Evolutionary conservation across 2,888 invertebrate species (phyloP).

Genomic region (Chrysolina americana): DNA sequence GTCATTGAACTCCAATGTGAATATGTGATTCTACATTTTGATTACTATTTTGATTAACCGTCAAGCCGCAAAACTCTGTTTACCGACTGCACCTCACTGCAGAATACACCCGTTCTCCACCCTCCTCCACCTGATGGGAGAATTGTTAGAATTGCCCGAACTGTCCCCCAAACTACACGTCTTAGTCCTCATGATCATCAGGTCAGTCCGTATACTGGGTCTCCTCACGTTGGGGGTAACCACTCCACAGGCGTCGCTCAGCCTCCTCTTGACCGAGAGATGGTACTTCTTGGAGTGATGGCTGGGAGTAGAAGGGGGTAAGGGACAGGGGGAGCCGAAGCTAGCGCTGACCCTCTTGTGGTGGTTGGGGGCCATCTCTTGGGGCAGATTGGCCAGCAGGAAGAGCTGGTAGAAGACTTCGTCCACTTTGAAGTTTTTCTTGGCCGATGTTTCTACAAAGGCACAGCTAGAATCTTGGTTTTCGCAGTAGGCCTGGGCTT

Average conservation of each 20-base stretch:
- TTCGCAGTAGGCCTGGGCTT: slow-evolving; percentile 83
- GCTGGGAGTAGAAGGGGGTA: slow-evolving; percentile 78
- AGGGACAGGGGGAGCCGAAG: slow-evolving; percentile 83
- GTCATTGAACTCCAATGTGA: too few relatives aligned
- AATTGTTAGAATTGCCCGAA: slow-evolving; percentile 73
- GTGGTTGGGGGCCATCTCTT: slow-evolving; percentile 92
- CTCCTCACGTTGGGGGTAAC: slow-evolving; percentile 90
- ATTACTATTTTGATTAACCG: slow-evolving; percentile 15
- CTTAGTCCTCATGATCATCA: slow-evolving; percentile 90
- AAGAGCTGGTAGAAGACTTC: slow-evolving; percentile 90
- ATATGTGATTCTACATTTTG: not conserved
- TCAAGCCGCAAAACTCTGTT: not conserved
- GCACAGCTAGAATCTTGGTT: slow-evolving; percentile 84
- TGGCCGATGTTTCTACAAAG: slow-evolving; percentile 88
- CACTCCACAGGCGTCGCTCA: slow-evolving; percentile 91
- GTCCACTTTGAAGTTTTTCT: slow-evolving; percentile 85
- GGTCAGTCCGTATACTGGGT: slow-evolving; percentile 89
- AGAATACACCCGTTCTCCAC: slow-evolving; percentile 61
- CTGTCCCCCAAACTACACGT: slow-evolving; percentile 81
- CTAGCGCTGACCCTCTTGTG: slow-evolving; percentile 85
- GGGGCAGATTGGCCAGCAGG: slow-evolving; percentile 84
- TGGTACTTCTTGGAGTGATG: slow-evolving; percentile 82
- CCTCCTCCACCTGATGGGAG: slow-evolving; percentile 64
- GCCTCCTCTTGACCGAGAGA: slow-evolving; percentile 84
- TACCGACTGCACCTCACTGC: slow-evolving; percentile 52